Conservation (phyloP, 2,888 invertebrate genomes). For the Eupithecia pulchellata region DNA sequence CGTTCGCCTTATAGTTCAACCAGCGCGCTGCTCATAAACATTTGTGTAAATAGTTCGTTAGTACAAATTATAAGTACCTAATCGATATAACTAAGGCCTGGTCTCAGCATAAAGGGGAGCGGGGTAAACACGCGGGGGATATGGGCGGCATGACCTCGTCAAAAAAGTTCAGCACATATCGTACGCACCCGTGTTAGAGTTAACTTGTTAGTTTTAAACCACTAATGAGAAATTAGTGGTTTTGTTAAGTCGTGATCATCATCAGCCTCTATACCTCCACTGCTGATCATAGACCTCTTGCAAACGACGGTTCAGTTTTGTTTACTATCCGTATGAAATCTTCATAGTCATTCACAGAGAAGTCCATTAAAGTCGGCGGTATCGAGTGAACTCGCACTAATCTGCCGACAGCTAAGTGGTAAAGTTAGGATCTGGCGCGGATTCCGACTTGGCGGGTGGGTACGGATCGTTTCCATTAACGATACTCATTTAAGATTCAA, state of each 20-base stretch:
- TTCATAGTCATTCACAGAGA: not conserved
- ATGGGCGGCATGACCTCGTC: not conserved
- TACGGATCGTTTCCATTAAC: conserved; percentile 33
- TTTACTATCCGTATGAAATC: not conserved
- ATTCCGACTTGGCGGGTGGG: conserved; percentile 10
- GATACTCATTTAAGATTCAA: conserved; percentile 35
- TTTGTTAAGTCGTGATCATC: not conserved
- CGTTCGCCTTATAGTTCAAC: not conserved
- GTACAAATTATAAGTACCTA: not conserved
- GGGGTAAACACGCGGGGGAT: not conserved
- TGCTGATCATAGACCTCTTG: not conserved
- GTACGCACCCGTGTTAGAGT: too few relatives aligned
- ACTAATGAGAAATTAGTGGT: not conserved
- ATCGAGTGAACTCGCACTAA: not conserved
- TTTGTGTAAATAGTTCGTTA: not conserved
- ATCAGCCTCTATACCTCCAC: not conserved
- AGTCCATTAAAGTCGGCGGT: conserved; percentile 7
- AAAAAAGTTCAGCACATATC: not conserved
- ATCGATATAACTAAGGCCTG: not conserved
- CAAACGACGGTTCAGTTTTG: not conserved
- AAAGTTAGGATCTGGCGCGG: conserved; percentile 18
- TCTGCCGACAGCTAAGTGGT: conserved; percentile 26
- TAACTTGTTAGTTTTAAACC: not conserved
- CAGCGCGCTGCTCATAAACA: not conserved
- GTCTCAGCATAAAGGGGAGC: not conserved